Percentiles rank a stretch among this genome's conserved stretches.
Conservation (phyloP, 2,888 invertebrate genomes). For the Leistus spinibarbis region DNA sequence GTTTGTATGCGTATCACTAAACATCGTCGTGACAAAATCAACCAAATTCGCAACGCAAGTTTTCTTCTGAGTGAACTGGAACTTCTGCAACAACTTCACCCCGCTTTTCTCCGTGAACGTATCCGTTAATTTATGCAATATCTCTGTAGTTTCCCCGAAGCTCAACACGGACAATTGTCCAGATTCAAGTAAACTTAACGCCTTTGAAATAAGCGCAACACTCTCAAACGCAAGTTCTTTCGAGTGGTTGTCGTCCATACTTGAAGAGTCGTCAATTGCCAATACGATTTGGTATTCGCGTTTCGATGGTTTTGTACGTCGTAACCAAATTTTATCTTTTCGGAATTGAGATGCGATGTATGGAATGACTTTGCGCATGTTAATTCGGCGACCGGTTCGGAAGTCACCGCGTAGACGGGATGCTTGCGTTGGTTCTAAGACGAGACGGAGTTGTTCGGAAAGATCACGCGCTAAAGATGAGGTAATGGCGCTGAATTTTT, state of each 20-base stretch:
- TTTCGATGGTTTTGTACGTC: slow-evolving; percentile 93
- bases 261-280: slow-evolving; percentile 94
- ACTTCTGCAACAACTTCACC: slow-evolving; percentile 76
- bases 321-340: slow-evolving; percentile 98
- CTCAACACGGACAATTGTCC: slow-evolving; percentile 91
- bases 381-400: slow-evolving; percentile 93
- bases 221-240: slow-evolving; percentile 95
- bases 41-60: slow-evolving; percentile 85
- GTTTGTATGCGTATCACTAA: slow-evolving; percentile 61
- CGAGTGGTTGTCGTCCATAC: slow-evolving; percentile 88
- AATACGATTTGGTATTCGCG: slow-evolving; percentile 95
- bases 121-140: slow-evolving; percentile 88
- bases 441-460: slow-evolving; percentile 90
- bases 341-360: slow-evolving; percentile 99
- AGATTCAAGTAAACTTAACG: slow-evolving; percentile 89
- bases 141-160: slow-evolving; percentile 82
- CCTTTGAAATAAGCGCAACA: slow-evolving; percentile 86
- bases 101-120: slow-evolving; percentile 89
- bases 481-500: slow-evolving; percentile 65
- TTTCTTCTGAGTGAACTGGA: slow-evolving; percentile 88
- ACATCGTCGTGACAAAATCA: slow-evolving; percentile 76
- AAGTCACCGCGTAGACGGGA: slow-evolving; percentile 94
- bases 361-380: slow-evolving; percentile 97
- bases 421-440: slow-evolving; percentile 94
- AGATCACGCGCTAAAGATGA: slow-evolving; percentile 77